Base-by-base conservation (phyloP, 2,113 vertebrate genomes). In the Rhizomys pruinosus region DNA sequence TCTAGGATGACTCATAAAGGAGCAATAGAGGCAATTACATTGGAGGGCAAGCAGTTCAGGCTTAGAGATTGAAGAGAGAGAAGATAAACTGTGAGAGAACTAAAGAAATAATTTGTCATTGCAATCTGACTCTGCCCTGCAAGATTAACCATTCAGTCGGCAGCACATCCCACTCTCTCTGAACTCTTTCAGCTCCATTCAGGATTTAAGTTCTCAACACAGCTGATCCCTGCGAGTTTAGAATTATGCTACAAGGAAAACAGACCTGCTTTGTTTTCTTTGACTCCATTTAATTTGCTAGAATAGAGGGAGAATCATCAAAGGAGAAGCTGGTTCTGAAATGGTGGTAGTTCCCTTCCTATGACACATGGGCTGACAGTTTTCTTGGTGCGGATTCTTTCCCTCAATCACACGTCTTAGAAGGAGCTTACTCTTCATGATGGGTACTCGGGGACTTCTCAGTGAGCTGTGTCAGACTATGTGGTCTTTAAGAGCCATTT, bases 1-100 rank as follows among this genome's bases (percentile, higher is more conserved):
- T 90, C 90, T 86, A 32, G 11, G 5, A 76, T 97, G 96, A 96
- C 92, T 95, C 96, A 94, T 87, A 92, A 96, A 92, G 81, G 59
- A 79, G 80, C 19, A 72, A 78, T 19, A 93, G 93, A 76, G 73
- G 81, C 88, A 96, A 84, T 97, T 92, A 90, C 86, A 87, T 57
- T 64, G 59, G 76, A 77, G 90, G 69, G 86, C 66, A 80, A 88
- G 82, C 27, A 93, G 90, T 79, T 93, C 66, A 84, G 90, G 37
- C 55, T n/a, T 1, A 82, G 90, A 79, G 39, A 89, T 10, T 81
- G 76, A 77, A 91, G 57, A 73, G 52, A 61, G 63, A 81, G 74
- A 72, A 92, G 95, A 92, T 90, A 89, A 94, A 87, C 66, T 32
- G 1, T 5, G 73, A 59, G 84, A 59, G 59, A 84, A 87, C 82